Evolutionary conservation across 64 coral and sea anemone species (phyloP), one percentile per base, ranked within the genome.

Genomic region (Stichodactyla mertensii): DNA sequence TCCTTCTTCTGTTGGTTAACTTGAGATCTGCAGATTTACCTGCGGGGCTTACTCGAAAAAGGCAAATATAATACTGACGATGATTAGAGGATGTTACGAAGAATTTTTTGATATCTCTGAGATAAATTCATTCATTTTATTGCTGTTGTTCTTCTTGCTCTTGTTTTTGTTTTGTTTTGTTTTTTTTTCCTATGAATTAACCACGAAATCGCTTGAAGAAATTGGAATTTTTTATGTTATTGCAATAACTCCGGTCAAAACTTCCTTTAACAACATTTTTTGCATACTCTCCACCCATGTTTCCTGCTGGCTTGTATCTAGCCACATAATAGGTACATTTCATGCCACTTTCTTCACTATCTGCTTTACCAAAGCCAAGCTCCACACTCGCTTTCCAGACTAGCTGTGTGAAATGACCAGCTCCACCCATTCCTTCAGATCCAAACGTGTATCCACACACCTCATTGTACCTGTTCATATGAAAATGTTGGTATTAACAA

Each of bases 211-310:
- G 36, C 36, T 45, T 45, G 36, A 45, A 45, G 36, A 45, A 45
- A 45, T 45, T 45, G 36, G 36, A 45, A 3, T 45, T 45, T 45
- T 45, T 45, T 45, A 45, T 0, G 36, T 45, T 61, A 13, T 15
- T 5, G 13, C 58, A 61, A 15, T 61, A 61, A 15, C 58, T 61
- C 16, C 4, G 71, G 18, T 95, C 88, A 77, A 92, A 95, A 54
- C 55, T 87, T 31, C 93, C 93, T 27, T 87, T 91, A 16, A 24
- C 20, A 15, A 95, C 93, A 52, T 95, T 92, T 54, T 89, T 4
- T 0, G 16, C 23, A 87, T 85, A 95, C 4, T 58, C 10, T 2
- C 93, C 93, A 28, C 55, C 61, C 93, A 89, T 87, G 45, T 83
- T 83, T n/a, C 80, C 80, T 52, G 51, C 45, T n/a, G 51, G 51